A percentile compares a stretch with the other conserved stretches of the same genome.
These are phyloP conservation scores for Australoheros facetus DNA, from an alignment of 2,797 vertebrate genomes.

Conservation along the genomic window DNA sequence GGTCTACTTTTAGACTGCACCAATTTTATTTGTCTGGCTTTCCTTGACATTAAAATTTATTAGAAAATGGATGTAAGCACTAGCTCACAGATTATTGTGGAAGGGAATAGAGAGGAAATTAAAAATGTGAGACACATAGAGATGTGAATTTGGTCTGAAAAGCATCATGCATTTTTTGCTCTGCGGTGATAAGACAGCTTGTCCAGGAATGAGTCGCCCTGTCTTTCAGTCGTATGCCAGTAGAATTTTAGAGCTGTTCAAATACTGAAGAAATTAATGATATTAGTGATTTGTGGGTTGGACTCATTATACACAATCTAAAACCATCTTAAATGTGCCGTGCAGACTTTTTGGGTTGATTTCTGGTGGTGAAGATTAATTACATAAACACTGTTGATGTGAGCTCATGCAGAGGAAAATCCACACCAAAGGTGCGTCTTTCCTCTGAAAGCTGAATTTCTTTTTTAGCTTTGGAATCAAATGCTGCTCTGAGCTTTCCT, in stretches of 20 bases:
- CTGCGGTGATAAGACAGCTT: not conserved
- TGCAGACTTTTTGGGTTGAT: not conserved
- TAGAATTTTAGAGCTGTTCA: not conserved
- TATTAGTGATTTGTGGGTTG: not conserved
- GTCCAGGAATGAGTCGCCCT: constrained; percentile 16
- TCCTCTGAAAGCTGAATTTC: not conserved
- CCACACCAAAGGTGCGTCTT: too few relatives aligned
- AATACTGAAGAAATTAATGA: not conserved
- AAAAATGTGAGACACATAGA: constrained; percentile 12
- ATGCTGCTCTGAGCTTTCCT: not conserved
- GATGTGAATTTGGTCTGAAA: constrained; percentile 19
- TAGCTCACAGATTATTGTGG: constrained; percentile 1
- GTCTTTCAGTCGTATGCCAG: not conserved
- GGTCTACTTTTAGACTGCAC: constrained; percentile 20
- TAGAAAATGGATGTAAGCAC: constrained; percentile 16
- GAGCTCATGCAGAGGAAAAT: not conserved
- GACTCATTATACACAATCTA: not conserved
- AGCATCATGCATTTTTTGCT: not conserved
- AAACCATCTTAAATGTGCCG: not conserved
- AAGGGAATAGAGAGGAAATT: constrained; percentile 24
- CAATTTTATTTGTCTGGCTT: constrained; percentile 25
- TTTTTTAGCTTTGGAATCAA: not conserved
- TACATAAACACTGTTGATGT: not conserved
- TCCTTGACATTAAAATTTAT: constrained; percentile 27
- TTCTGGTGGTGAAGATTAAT: not conserved